These are phyloP conservation scores for Dicrurus megarhynchus DNA, from an alignment of 2,113 vertebrate species.

Conservation along the genomic window DNA sequence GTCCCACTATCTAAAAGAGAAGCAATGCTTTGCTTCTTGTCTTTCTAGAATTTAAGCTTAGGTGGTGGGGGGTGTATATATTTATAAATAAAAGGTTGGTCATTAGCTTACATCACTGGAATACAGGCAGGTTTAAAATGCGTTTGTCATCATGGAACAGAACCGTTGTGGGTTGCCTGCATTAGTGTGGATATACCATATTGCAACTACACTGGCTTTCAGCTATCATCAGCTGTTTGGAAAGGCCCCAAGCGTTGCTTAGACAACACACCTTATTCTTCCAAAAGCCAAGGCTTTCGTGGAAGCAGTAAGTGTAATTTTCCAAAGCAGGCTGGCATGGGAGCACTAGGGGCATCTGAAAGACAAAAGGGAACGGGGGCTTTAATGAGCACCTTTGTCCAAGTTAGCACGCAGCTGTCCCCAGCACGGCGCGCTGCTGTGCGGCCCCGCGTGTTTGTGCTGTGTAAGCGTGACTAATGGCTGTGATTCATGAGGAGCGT, in stretches of 20 bases:
- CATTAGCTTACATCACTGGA: neutral
- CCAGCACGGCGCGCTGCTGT: neutral
- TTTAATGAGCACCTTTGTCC: neutral
- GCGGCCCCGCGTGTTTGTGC: neutral
- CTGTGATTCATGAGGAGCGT: neutral
- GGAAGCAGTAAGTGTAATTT: neutral
- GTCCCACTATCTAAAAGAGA: neutral
- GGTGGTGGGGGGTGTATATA: fast-evolving
- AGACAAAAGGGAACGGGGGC: neutral
- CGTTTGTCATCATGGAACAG: neutral
- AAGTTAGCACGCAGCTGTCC: neutral
- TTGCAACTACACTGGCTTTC: neutral
- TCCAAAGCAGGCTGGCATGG: neutral
- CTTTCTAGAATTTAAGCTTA: neutral
- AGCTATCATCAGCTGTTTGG: neutral
- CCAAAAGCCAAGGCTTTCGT: neutral
- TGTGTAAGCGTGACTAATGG: neutral
- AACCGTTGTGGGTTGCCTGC: neutral
- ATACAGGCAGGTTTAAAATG: too few relatives aligned
- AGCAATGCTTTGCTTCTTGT: neutral
- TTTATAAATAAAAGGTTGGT: neutral
- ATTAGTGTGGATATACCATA: neutral
- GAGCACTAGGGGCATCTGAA: neutral
- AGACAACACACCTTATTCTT: neutral
- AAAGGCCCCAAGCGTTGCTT: neutral